These are phyloP conservation scores for Microctonus hyperodae DNA, from an alignment of 2,888 invertebrate species.

Conservation along the genomic window DNA sequence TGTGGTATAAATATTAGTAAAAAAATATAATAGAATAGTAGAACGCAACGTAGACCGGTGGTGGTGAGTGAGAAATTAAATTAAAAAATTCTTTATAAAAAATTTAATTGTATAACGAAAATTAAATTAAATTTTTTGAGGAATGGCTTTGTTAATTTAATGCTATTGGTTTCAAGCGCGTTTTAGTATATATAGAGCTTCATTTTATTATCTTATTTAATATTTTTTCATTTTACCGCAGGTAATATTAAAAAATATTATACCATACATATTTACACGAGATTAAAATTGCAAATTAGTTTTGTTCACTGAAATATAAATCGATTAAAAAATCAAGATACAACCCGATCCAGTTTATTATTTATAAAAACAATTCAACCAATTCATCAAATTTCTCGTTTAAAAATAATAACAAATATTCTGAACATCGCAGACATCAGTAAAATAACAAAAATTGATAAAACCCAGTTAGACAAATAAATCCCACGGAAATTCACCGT, in stretches of 20 bases:
- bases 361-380: not conserved
- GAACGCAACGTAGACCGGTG: conserved; percentile 6
- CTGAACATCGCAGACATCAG: not conserved
- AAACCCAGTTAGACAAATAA: not conserved
- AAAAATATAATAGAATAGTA: not conserved
- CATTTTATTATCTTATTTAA: too few relatives aligned
- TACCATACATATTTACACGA: not conserved
- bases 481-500: not conserved
- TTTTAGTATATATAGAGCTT: too few relatives aligned
- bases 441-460: conserved; percentile 24
- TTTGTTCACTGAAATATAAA: not conserved
- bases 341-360: too few relatives aligned
- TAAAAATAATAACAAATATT: not conserved
- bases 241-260: not conserved
- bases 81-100: conserved; percentile 31
- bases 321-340: too few relatives aligned
- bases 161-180: not conserved
- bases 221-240: too few relatives aligned
- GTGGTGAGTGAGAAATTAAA: conserved; percentile 35
- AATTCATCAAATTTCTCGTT: not conserved
- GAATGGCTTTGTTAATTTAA: not conserved
- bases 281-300: not conserved
- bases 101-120: conserved; percentile 27
- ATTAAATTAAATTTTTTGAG: conserved; percentile 22
- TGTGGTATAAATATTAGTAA: not conserved